Base-by-base conservation (phyloP, 2,888 invertebrate genomes). In the Rugalucina vietnamica region DNA sequence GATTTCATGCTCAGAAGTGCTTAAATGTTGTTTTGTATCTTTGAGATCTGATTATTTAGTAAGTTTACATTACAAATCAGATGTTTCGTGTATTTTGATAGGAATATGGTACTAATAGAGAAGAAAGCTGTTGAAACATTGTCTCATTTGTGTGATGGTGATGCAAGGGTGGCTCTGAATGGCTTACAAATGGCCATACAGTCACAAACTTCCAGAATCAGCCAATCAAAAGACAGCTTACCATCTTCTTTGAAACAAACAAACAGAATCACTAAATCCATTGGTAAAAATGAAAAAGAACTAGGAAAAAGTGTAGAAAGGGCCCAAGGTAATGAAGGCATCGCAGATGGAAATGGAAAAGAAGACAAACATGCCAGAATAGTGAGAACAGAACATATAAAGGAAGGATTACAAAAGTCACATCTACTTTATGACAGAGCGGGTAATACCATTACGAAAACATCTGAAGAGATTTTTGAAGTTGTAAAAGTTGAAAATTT, bases 61-160 rank as follows among this genome's bases (percentile, higher is more conserved):
- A 14, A 49, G 49, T 49, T 12, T 49, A 18, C 65, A 65, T 12
- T 27, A 65, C 65, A 18, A 75, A 36, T 24, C 39, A 39, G n/a
- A n/a, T n/a, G n/a, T n/a, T n/a, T n/a, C n/a, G n/a, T n/a, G n/a
- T n/a, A n/a, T n/a, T n/a, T n/a, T n/a, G n/a, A n/a, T n/a, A 81
- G 86, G 24, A 37, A 81, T 14, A 50, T n/a, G 32, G 88, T 91
- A n/a, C 87, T 70, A 71, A 90, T 93, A 79, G 96, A 97, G 92
- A 95, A 95, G 82, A 95, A 95, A 50, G 97, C 97, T 0, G 92
- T 97, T 73, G 95, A 96, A 79, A 97, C 97, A 96, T 93, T 98
- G 74, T 97, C 97, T 0, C 97, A 97, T 92, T 96, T 97, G 77
- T 97, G 97, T 92, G 97, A 97, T 94, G 98, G 98, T 1, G 97